Conservation (phyloP, 1,140 invertebrate species). For the Diprion similis region DNA sequence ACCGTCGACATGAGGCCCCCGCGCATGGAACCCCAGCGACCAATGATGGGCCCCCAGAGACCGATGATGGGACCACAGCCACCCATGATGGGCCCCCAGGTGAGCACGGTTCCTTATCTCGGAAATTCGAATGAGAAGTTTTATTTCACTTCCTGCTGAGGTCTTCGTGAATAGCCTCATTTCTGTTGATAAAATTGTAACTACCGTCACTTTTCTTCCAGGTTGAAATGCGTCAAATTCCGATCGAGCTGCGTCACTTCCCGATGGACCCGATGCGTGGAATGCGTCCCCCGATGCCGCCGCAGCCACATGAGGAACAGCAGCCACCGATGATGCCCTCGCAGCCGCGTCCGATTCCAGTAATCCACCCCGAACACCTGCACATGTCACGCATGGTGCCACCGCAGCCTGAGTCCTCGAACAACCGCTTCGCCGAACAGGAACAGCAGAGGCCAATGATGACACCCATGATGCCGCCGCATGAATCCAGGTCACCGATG, state of each 20-base stretch:
- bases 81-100: conserved; percentile 33
- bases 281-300: conserved; percentile 47
- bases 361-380: conserved; percentile 38
- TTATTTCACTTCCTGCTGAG: no score
- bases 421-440: conserved; percentile 24
- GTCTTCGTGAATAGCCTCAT: no score
- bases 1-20: conserved; percentile 51
- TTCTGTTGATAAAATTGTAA: no score
- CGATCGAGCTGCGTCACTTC: conserved; percentile 51
- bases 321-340: conserved; percentile 44
- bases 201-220: conserved; percentile 12
- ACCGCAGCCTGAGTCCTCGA: conserved; percentile 36
- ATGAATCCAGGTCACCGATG: conserved; percentile 32
- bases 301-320: conserved; percentile 40
- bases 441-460: conserved; percentile 42
- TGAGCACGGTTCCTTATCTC: not conserved
- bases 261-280: conserved; percentile 41
- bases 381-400: conserved; percentile 48
- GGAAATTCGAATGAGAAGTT: no score
- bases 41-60: conserved; percentile 32
- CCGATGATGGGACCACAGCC: conserved; percentile 36
- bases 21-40: conserved; percentile 40
- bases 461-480: conserved; percentile 43
- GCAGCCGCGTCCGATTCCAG: conserved; percentile 30
- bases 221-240: conserved; percentile 49